These are phyloP conservation scores for Megastigmus dorsalis DNA, from an alignment of 2,888 invertebrate species.

Conservation along the genomic window DNA sequence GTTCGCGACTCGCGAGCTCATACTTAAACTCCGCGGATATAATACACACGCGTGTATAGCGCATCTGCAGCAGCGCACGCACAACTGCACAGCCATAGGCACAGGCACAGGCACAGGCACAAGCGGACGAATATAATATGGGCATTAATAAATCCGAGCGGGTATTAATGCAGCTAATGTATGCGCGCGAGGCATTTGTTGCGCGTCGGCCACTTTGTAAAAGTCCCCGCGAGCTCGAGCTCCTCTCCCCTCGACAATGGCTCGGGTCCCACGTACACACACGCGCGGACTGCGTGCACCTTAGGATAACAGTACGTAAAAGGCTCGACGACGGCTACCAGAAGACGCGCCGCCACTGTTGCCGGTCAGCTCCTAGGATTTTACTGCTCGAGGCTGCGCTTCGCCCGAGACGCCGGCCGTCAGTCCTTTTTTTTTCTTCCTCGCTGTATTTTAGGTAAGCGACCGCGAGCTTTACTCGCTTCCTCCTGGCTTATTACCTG, in stretches of 20 bases:
- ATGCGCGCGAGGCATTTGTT: constrained; percentile 70
- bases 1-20: not conserved
- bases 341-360: not conserved
- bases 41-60: too few species aligned
- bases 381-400: not conserved
- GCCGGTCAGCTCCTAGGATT: not conserved
- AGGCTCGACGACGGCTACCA: constrained; percentile 46
- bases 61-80: too few species aligned
- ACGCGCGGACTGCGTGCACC: too few species aligned
- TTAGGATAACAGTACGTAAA: too few species aligned
- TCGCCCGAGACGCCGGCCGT: too few species aligned
- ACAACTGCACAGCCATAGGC: too few species aligned
- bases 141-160: constrained; percentile 72
- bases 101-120: constrained; percentile 51
- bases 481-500: too few species aligned
- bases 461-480: too few species aligned
- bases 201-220: constrained; percentile 67
- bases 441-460: too few species aligned
- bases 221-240: constrained; percentile 59
- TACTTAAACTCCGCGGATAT: too few species aligned
- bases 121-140: constrained; percentile 70
- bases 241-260: constrained; percentile 60
- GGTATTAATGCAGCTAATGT: constrained; percentile 73
- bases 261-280: too few species aligned
- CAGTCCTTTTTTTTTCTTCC: too few species aligned